These are phyloP conservation scores for Apodemia zela DNA, from an alignment of 2,888 invertebrate species.

Conservation along the genomic window DNA sequence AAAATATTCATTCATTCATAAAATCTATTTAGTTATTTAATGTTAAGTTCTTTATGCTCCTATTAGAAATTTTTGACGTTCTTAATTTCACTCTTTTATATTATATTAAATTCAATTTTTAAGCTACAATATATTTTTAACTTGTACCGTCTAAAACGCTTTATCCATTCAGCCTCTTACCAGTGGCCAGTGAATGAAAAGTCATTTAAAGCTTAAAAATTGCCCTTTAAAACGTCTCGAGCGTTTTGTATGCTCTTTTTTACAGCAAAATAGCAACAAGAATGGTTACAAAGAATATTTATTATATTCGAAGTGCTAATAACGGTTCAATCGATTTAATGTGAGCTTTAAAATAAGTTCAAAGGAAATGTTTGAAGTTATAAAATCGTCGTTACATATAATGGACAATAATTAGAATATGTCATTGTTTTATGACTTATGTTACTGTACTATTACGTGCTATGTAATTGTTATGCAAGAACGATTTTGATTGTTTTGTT, in stretches of 20 bases:
- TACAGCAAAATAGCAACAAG: constrained; percentile 29
- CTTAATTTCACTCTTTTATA: too few relatives aligned
- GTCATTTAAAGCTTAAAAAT: constrained; percentile 62
- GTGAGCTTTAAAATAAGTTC: neutral
- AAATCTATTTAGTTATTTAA: too few relatives aligned
- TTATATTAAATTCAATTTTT: too few relatives aligned
- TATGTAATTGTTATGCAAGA: too few relatives aligned
- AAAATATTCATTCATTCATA: too few relatives aligned
- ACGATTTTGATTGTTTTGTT: too few relatives aligned
- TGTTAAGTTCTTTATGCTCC: too few relatives aligned
- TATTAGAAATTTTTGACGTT: too few relatives aligned
- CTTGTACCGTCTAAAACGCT: constrained; percentile 47
- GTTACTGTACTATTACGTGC: too few relatives aligned
- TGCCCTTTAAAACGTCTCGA: constrained; percentile 56
- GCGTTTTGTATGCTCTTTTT: constrained; percentile 37
- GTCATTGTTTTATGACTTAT: too few relatives aligned
- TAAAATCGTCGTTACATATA: neutral
- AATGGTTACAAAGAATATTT: constrained; percentile 27
- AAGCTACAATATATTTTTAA: constrained; percentile 27
- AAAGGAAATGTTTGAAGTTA: neutral
- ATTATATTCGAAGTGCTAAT: constrained; percentile 19
- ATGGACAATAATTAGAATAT: neutral
- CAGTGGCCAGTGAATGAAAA: constrained; percentile 68
- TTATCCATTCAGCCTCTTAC: constrained; percentile 71
- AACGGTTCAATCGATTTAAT: constrained; percentile 17